These are phyloP conservation scores for Myzus persicae DNA, from an alignment of 1,140 invertebrate genomes.

Conservation along the genomic window DNA sequence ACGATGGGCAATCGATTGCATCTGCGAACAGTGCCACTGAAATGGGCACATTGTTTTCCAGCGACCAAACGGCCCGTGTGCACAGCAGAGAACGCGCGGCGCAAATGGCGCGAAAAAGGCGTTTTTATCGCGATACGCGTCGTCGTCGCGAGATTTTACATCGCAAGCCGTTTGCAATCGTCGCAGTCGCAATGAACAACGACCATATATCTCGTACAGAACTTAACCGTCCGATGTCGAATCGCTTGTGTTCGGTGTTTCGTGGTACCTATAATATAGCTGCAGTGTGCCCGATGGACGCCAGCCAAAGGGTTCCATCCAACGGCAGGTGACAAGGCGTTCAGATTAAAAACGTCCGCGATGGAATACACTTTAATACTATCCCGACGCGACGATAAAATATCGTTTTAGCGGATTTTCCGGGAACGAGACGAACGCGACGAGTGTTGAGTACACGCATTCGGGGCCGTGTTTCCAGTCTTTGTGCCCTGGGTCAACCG, in stretches of 20 bases:
- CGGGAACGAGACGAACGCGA: too few relatives aligned
- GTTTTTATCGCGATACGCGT: not conserved
- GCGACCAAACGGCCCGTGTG: not conserved
- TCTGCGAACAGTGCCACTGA: not conserved
- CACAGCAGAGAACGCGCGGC: not conserved
- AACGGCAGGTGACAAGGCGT: not conserved
- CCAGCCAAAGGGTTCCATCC: not conserved
- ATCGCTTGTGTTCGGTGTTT: not conserved
- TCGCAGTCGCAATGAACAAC: not conserved
- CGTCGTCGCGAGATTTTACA: not conserved
- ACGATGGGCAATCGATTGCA: not conserved
- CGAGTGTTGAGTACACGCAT: too few relatives aligned
- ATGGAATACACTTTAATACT: too few relatives aligned
- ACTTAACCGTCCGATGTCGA: not conserved
- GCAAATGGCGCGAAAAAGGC: not conserved
- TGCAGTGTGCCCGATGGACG: not conserved
- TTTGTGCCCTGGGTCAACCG: too few relatives aligned
- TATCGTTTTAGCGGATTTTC: too few relatives aligned
- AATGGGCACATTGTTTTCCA: not conserved
- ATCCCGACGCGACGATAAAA: too few relatives aligned
- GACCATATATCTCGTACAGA: not conserved
- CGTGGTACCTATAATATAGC: not conserved
- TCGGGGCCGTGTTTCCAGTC: too few relatives aligned
- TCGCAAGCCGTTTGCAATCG: not conserved
- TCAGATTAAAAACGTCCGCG: not conserved